Conservation (phyloP, 2,888 invertebrate genomes). For the Cylloceria caligata region DNA sequence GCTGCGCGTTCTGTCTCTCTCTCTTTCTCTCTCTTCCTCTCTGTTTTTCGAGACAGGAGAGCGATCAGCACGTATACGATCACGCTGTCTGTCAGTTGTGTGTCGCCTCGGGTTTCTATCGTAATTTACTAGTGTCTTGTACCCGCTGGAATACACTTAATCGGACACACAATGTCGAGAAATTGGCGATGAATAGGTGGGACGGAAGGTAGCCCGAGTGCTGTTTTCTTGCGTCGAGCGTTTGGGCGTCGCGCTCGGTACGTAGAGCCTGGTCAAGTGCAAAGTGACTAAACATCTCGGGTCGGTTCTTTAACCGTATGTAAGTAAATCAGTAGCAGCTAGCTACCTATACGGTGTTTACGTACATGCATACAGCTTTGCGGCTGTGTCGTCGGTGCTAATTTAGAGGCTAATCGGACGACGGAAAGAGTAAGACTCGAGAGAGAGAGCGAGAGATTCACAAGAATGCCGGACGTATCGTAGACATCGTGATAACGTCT, state of each 20-base stretch:
- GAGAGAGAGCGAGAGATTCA: conserved; percentile 21
- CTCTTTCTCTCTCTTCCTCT: too few relatives aligned
- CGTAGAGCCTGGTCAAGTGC: conserved; percentile 29
- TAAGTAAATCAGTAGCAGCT: not conserved
- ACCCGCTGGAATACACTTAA: not conserved
- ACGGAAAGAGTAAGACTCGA: conserved; percentile 27
- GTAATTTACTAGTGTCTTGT: not conserved
- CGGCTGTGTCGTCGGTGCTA: conserved; percentile 53
- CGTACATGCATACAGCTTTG: not conserved
- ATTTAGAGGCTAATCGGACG: conserved; percentile 67
- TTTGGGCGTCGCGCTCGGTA: conserved; percentile 40
- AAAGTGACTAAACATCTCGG: conserved; percentile 28
- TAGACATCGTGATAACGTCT: conserved; percentile 48
- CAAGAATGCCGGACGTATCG: conserved; percentile 66
- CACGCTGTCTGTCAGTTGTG: conserved; percentile 7
- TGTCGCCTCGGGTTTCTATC: not conserved
- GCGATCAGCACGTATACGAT: not conserved
- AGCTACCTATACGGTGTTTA: conserved; percentile 13
- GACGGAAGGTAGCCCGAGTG: not conserved
- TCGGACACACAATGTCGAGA: not conserved
- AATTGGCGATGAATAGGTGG: not conserved
- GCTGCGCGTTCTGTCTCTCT: conserved; percentile 44
- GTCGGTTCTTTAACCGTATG: conserved; percentile 30
- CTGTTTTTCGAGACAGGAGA: conserved; percentile 1
- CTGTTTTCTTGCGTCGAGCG: conserved; percentile 19